phyloP scores from a whole-genome alignment of 2,888 invertebrate species.

The Philonicus albiceps region DNA sequence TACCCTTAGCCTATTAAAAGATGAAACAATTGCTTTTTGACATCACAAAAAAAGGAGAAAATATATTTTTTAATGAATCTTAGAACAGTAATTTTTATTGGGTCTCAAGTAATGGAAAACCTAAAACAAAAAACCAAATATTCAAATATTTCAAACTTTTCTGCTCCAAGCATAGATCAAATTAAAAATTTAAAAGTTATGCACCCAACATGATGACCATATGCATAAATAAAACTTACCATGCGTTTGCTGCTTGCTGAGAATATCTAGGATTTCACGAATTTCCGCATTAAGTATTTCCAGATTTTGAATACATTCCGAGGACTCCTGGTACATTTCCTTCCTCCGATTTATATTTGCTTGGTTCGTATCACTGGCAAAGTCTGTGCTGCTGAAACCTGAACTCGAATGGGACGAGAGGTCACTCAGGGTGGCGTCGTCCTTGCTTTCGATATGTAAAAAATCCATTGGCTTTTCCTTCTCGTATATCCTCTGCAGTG shows the following conservation, averaged over 20 bases:
- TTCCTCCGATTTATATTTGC: slow-evolving; percentile 58
- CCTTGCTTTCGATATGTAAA: slow-evolving; percentile 60
- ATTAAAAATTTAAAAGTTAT: not conserved
- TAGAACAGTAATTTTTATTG: no score
- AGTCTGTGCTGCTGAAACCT: slow-evolving; percentile 73
- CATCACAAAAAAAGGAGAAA: no score
- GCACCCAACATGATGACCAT: not conserved
- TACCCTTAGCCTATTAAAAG: no score
- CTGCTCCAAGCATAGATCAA: no score
- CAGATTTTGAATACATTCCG: slow-evolving; percentile 74
- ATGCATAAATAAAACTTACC: slow-evolving; percentile 46
- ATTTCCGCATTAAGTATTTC: slow-evolving; percentile 76
- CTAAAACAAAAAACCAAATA: no score
- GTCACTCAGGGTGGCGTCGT: slow-evolving; percentile 73
- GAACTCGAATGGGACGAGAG: slow-evolving; percentile 69
- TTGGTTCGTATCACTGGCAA: slow-evolving; percentile 67
- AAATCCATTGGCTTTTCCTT: slow-evolving; percentile 60
- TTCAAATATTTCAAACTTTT: no score
- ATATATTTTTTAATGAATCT: no score
- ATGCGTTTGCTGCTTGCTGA: slow-evolving; percentile 68
- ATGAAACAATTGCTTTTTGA: no score
- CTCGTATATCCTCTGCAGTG: slow-evolving; percentile 68
- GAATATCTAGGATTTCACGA: slow-evolving; percentile 73
- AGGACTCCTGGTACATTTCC: slow-evolving; percentile 69
- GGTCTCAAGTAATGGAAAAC: no score